Base-by-base conservation (phyloP, 2,888 invertebrate species). In the Chloroclysta siterata region DNA sequence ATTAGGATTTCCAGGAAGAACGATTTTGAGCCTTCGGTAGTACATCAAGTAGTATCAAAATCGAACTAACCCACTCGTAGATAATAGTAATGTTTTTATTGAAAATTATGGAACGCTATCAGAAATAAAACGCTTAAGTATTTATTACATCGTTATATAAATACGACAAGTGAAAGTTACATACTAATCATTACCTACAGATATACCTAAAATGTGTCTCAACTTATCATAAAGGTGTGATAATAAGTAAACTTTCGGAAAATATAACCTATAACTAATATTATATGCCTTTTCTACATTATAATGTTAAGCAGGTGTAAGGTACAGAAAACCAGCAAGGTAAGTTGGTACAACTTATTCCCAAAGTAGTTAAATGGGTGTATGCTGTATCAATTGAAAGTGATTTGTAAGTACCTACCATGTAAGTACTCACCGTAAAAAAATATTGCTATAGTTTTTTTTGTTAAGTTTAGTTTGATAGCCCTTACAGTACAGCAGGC, bases 331-430 rank as follows among this genome's bases (percentile, higher is more conserved):
- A 22, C 22, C 22, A 22, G 22, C 22, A 3, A 22, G 22, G 11
- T 39, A 11, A 11, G 11, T 39, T 8, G 15, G 44, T 44, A 44
- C 14, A 44, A 44, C 15, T 44, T 8, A 44, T 44, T 44, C 7
- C 14, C 7, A 14, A 44, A 44, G 44, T 8, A 44, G 14, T 44
- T 14, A 15, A 44, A 44, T 15, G 1, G 14, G 14, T 44, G 15
- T 44, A 14, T 15, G 8, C 8, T 15, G 15, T 44, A 7, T 44
- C 14, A 15, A 44, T 44, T 44, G 14, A 44, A 44, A 15, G 44
- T 44, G 44, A 44, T 44, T 44, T 44, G 44, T 42, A 14, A 14
- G 14, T 42, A n/a, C n/a, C n/a, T n/a, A n/a, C n/a, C n/a, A 14
- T 42, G n/a, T 14, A 42, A 42, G 14, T 42, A 14, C 42, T 14